These are phyloP conservation scores for Pollicipes pollicipes DNA, from an alignment of 1,140 invertebrate genomes.

Conservation along the genomic window DNA sequence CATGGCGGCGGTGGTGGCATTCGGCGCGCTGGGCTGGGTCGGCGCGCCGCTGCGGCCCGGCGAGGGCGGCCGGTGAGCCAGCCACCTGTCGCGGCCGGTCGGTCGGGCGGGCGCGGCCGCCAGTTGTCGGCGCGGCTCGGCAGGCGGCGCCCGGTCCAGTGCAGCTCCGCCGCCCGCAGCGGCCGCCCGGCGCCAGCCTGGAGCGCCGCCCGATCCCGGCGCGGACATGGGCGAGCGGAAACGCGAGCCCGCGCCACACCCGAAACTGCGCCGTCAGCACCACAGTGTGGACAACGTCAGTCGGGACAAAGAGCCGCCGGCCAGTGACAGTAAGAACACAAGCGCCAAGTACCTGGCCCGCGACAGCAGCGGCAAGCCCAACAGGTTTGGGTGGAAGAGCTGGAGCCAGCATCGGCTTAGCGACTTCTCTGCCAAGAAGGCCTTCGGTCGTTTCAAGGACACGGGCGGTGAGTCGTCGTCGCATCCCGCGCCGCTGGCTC, in stretches of 20 bases:
- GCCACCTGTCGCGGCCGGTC: neutral
- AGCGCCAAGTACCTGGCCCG: no score
- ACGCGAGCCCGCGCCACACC: neutral
- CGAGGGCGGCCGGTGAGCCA: neutral
- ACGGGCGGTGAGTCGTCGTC: neutral
- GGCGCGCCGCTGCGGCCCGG: no score
- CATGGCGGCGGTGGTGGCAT: no score
- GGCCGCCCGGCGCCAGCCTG: no score
- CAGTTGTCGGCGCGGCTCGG: neutral
- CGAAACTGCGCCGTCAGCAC: neutral
- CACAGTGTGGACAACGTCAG: neutral
- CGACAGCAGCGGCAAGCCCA: neutral
- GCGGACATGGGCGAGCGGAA: neutral
- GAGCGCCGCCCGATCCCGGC: no score
- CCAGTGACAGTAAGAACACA: neutral
- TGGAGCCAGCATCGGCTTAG: neutral
- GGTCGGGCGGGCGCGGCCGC: no score
- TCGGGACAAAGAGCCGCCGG: neutral
- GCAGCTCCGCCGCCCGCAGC: no score
- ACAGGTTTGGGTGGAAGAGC: neutral
- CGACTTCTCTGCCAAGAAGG: neutral
- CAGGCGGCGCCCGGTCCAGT: neutral
- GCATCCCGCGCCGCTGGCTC: no score
- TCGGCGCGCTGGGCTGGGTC: no score
- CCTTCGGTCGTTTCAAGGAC: neutral